Evolutionary conservation across 2,888 invertebrate species (phyloP).

Genomic region (Agonopterix heracliana): DNA sequence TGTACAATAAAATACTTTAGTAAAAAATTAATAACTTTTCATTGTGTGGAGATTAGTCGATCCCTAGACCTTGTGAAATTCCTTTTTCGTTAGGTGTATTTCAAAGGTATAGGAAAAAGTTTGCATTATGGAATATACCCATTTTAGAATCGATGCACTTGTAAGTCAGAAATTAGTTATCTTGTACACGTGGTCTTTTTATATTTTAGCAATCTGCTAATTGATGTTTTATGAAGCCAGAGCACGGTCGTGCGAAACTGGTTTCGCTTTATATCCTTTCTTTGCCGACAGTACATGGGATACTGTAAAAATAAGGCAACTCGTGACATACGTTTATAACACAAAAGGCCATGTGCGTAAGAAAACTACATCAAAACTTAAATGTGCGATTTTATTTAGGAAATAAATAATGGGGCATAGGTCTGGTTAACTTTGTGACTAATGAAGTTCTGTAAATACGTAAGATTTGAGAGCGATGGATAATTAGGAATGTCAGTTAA

Average conservation of each 20-base stretch:
- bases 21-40: constrained; percentile 46
- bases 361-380: constrained; percentile 2
- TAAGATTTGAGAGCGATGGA: constrained; percentile 38
- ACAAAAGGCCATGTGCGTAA: too few species aligned
- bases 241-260: constrained; percentile 22
- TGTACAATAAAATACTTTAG: constrained; percentile 70
- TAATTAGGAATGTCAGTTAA: constrained; percentile 12
- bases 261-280: too few species aligned
- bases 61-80: constrained; percentile 22
- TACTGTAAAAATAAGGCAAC: too few species aligned
- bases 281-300: too few species aligned
- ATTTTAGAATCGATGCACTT: constrained; percentile 39
- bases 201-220: too few species aligned
- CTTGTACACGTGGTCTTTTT: too few species aligned
- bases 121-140: constrained; percentile 27
- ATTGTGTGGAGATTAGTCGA: constrained; percentile 36
- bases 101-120: constrained; percentile 26
- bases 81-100: constrained; percentile 14
- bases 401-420: constrained; percentile 52
- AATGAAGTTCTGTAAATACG: constrained; percentile 56
- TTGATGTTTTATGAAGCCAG: too few species aligned
- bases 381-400: constrained; percentile 55
- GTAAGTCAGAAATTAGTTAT: too few species aligned
- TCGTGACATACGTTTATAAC: too few species aligned
- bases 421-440: constrained; percentile 22